Evolutionary conservation across 2,113 vertebrate genomes (phyloP), one percentile per base, ranked within the genome.

Genomic region (Galemys pyrenaicus): DNA sequence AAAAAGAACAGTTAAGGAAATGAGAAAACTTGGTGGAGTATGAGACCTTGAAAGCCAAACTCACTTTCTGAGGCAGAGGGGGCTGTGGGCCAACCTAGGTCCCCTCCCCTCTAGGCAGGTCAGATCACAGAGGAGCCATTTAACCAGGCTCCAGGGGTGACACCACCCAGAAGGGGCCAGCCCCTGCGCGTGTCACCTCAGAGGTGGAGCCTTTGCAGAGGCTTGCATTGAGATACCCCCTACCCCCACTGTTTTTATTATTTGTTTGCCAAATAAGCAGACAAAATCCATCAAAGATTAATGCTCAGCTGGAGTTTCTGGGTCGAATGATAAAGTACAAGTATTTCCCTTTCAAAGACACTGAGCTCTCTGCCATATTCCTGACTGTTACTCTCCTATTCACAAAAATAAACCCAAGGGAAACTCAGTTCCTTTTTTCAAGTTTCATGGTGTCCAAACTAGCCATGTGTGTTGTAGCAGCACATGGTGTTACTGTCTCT

Each of bases 351-450:
- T 95, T 87, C 91, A 19, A 73, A 37, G 67, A 9, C 54, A 39
- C 84, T 70, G 81, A 79, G 73, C 60, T 30, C 68, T 39, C 70
- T 1, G 54, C 51, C 2, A 64, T 86, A 51, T 49, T 54, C 93
- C 68, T 70, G 46, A 35, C 86, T 58, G 79, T 79, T 37, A 22
- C 39, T 82, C 30, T 92, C 35, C 60, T 78, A 0, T 4, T 87
- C 73, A 94, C 92, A 89, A 87, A 95, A 91, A 84, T 81, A 94
- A 92, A 64, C 68, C 54, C 35, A 3, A 30, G 84, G 87, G 70
- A 26, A 26, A n/a, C 70, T 60, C 28, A 67, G 56, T 51, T 75
- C 54, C 51, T n/a, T 68, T 46, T 85, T 64, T 11, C 37, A 24
- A 73, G 89, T 28, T 70, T 41, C 5, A 5, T 1, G 30, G 41